Base-by-base conservation (phyloP, 2,888 invertebrate genomes). In the Yponomeuta plumbellus region DNA sequence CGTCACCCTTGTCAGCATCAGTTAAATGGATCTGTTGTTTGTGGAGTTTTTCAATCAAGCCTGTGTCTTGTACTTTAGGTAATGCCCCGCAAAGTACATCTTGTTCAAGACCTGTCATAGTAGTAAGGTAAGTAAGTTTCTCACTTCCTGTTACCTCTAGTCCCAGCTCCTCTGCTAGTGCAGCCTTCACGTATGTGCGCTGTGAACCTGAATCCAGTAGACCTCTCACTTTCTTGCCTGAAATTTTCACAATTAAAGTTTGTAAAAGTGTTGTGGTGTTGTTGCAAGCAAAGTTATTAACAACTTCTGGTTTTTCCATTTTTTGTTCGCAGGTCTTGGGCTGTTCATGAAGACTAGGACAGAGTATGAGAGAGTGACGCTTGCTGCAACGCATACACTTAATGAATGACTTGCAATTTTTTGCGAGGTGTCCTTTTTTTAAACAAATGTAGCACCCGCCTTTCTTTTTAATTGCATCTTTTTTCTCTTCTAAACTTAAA, bases 151-250 rank as follows among this genome's bases (percentile, higher is more conserved):
- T 57, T 57, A n/a, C 57, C 57, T 57, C 10, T 20, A 57, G 57
- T 57, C 57, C 57, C 4, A 57, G 57, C 20, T 57, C 57, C 57
- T 57, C 10, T 20, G 66, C 67, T 66, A 69, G 66, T 5, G 57
- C 57, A 65, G 56, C 62, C 65, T 65, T 26, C 66, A 68, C 63
- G 62, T 67, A 67, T 66, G 66, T 69, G 52, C 66, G 66, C 64
- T 68, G 68, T 69, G 67, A 66, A 11, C 67, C 64, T 57, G 65
- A 52, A 66, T 69, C 67, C 63, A 69, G 66, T 63, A 39, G 0
- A 56, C 57, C 64, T 64, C 61, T 67, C 44, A 64, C 56, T 44
- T 61, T 63, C 57, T 34, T 21, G 39, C n/a, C 39, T n/a, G n/a
- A 62, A 62, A 62, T 62, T 39, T 34, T 62, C 11, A 26, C 6